These are phyloP conservation scores for Tretioscincus oriximinensis DNA, from an alignment of 2,113 vertebrate species.

Conservation along the genomic window DNA sequence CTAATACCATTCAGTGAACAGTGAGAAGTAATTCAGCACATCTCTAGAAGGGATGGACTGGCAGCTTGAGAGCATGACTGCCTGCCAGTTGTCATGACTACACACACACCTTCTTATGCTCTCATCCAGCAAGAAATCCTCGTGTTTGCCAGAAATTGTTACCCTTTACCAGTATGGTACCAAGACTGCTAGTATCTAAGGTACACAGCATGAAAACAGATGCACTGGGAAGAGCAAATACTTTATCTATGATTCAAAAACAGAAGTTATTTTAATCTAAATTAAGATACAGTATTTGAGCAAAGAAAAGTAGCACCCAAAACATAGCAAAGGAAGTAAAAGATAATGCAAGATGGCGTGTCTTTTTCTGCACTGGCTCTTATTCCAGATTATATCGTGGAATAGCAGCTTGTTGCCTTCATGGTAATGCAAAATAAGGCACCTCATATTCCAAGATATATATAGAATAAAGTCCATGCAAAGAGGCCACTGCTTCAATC, in stretches of 20 bases:
- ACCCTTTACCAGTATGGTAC: background rate
- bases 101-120: background rate
- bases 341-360: background rate
- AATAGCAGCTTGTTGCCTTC: no score
- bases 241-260: background rate
- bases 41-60: background rate
- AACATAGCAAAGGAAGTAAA: background rate
- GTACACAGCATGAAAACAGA: background rate
- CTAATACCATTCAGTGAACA: no score
- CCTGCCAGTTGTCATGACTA: constrained; percentile 14
- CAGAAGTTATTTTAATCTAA: constrained; percentile 3
- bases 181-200: background rate
- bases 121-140: background rate
- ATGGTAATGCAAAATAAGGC: no score
- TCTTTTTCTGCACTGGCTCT: no score
- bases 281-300: no score
- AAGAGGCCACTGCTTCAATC: no score
- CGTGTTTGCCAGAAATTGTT: background rate
- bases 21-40: no score
- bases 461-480: no score
- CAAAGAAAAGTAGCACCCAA: background rate
- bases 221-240: background rate
- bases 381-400: no score
- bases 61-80: constrained; percentile 4
- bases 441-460: no score